A percentile compares a stretch with the other conserved stretches of the same genome.
These are phyloP conservation scores for Cygnus atratus DNA, from an alignment of 2,113 vertebrate species.

Conservation along the genomic window DNA sequence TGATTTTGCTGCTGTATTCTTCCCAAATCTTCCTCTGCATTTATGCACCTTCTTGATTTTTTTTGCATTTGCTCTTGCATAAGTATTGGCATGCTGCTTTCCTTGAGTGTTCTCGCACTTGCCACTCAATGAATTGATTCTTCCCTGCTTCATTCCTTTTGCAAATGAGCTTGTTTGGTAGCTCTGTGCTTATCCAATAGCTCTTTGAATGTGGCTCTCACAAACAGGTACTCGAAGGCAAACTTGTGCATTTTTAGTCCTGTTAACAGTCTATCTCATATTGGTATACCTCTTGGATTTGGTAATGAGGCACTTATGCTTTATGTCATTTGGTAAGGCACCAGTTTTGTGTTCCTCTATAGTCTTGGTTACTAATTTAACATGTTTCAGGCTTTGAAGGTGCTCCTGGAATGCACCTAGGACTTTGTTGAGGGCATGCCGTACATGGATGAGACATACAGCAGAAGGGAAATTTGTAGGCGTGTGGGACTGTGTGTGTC, in stretches of 20 bases:
- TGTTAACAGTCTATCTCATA: neutral
- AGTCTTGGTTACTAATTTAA: neutral
- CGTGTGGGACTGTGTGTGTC: fast-evolving
- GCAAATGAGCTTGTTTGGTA: neutral
- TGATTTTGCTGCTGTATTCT: fast-evolving
- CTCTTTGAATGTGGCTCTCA: neutral
- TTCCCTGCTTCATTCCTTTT: neutral
- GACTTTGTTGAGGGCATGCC: neutral
- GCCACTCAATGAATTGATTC: neutral
- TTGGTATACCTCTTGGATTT: neutral
- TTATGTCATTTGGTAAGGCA: neutral
- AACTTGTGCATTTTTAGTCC: neutral
- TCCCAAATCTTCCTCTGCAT: neutral
- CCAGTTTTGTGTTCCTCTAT: fast-evolving
- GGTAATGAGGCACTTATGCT: neutral
- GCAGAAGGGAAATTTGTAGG: neutral
- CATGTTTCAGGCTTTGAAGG: neutral
- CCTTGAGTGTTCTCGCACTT: neutral
- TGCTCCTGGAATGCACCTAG: neutral
- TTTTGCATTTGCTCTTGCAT: neutral
- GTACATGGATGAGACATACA: fast-evolving
- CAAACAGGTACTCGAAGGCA: neutral
- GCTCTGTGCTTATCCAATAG: neutral
- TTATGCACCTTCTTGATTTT: neutral
- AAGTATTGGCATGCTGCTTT: neutral